Evolutionary conservation across 2,888 invertebrate species (phyloP).

Genomic region (Leptopilina drosophilae): DNA sequence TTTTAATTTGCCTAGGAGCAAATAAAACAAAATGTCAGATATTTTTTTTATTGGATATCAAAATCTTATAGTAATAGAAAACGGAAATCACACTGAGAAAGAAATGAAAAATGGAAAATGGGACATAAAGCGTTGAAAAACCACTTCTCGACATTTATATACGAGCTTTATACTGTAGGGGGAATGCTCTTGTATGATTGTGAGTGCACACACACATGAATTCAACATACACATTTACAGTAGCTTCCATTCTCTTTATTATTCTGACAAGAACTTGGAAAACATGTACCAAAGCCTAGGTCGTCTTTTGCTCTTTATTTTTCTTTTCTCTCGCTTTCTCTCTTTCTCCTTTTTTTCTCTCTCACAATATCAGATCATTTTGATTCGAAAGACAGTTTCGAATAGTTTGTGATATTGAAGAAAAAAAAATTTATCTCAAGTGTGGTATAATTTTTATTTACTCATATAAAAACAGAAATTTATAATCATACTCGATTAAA

Average conservation of each 20-base stretch:
- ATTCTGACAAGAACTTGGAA: slow-evolving; percentile 40
- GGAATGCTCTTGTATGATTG: no score
- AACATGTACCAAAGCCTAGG: slow-evolving; percentile 33
- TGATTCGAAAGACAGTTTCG: not conserved
- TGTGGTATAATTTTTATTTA: no score
- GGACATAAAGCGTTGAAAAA: slow-evolving; percentile 9
- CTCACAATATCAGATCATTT: not conserved
- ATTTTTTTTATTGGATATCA: slow-evolving; percentile 14
- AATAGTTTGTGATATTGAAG: not conserved
- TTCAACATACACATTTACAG: slow-evolving; percentile 6
- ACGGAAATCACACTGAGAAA: slow-evolving; percentile 26
- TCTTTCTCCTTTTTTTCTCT: not conserved
- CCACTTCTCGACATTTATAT: slow-evolving; percentile 38
- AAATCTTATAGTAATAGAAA: slow-evolving; percentile 11
- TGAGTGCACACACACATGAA: slow-evolving; percentile 5
- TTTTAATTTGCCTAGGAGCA: no score
- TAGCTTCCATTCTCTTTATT: slow-evolving; percentile 28
- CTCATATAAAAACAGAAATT: no score
- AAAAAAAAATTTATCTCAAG: not conserved
- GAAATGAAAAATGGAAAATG: slow-evolving; percentile 24
- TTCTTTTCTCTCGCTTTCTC: slow-evolving; percentile 1
- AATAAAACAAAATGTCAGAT: not conserved
- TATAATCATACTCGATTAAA: no score
- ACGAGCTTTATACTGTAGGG: slow-evolving; percentile 10
- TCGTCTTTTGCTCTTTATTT: slow-evolving; percentile 31